Base-by-base conservation (phyloP, 2,888 invertebrate genomes). In the Pycnomerus fuliginosus region DNA sequence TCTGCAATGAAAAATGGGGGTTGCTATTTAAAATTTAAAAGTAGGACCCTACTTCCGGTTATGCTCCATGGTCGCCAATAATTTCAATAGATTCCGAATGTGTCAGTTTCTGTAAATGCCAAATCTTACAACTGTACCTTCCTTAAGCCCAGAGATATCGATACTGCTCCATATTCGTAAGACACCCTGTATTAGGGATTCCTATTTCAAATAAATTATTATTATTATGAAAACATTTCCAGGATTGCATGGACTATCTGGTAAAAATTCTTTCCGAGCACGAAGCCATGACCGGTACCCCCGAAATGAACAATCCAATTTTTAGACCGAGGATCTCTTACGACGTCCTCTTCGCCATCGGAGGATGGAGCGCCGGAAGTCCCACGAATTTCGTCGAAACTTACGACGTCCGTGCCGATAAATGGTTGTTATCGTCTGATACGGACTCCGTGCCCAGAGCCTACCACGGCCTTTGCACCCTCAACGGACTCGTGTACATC, bases 281-380 rank as follows among this genome's bases (percentile, higher is more conserved):
- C 4, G 20, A 8, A 7, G 8, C 20, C 8, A 20, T 57, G 30
- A 48, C 49, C 16, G 51, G 55, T 1, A 48, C 53, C 30, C 37
- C 47, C 3, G 46, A 52, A 32, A 14, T 32, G 12, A 10, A 23
- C 3, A 48, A 53, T 24, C 53, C 53, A 24, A 23, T 61, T 4
- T 61, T 56, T 25, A 48, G 64, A 16, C 89, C 90, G 0, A 75
- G 91, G 45, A 80, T 88, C 70, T 89, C 80, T 30, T 83, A 86
- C 67, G 86, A 86, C 60, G 80, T 87, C 56, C 75, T 91, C 7
- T 90, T 91, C 67, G 87, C 90, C 8, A 82, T 90, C 11, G 90
- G 90, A 2, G 91, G 91, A 1, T 90, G 90, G 91, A 77, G 84
- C 65, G 79, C 85, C n/a, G 88, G 88, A n/a, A 84, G 85, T 51